These are phyloP conservation scores for Scomber scombrus DNA, from an alignment of 2,113 vertebrate genomes.

Conservation along the genomic window DNA sequence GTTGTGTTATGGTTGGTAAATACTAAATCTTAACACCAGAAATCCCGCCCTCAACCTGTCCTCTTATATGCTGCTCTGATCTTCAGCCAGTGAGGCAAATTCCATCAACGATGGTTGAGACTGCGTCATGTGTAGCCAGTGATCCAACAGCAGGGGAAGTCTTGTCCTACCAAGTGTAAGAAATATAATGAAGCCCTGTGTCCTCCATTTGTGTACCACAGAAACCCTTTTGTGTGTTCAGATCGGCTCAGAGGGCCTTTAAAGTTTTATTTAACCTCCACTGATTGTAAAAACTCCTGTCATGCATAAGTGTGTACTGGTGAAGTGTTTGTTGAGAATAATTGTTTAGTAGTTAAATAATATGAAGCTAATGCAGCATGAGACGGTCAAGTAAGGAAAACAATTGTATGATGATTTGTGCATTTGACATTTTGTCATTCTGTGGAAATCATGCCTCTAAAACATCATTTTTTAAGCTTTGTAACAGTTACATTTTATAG, in stretches of 20 bases:
- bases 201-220: background rate
- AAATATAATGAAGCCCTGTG: background rate
- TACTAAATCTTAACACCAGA: background rate
- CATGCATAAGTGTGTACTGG: background rate
- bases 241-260: background rate
- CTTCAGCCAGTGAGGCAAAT: background rate
- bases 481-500: no score
- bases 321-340: background rate
- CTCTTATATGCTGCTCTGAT: background rate
- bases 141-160: conserved; percentile 51
- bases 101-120: background rate
- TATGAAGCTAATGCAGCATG: background rate
- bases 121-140: background rate
- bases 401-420: background rate
- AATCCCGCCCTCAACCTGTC: background rate
- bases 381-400: background rate
- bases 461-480: no score
- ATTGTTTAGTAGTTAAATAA: conserved; percentile 13
- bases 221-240: conserved; percentile 20
- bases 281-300: no score
- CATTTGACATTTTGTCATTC: no score
- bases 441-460: no score
- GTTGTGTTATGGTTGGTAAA: background rate
- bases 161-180: conserved; percentile 19
- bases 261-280: background rate